phyloP scores from a whole-genome alignment of 2,113 vertebrate genomes.

The Buteo buteo region DNA sequence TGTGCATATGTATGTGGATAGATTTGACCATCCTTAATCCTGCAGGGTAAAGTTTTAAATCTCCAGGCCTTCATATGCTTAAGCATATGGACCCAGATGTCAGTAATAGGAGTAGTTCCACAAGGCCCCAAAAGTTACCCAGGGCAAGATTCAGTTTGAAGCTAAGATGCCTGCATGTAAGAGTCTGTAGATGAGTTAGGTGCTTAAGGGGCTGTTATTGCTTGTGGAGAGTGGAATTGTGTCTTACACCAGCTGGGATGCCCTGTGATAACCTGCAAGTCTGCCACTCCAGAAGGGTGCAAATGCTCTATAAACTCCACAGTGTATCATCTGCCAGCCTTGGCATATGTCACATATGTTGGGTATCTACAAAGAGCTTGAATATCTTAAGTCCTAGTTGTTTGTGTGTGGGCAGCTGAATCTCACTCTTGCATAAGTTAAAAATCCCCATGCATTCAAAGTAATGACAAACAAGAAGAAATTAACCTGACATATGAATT shows the following conservation, averaged over 20 bases:
- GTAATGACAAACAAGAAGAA: not conserved
- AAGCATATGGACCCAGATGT: fast-evolving
- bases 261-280: not conserved
- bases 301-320: not conserved
- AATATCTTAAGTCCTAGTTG: not conserved
- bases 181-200: not conserved
- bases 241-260: not conserved
- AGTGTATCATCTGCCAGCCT: not conserved
- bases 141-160: not conserved
- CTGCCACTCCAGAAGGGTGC: not conserved
- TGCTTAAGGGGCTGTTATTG: not conserved
- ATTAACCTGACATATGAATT: not conserved
- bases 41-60: not conserved
- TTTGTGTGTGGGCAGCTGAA: not conserved
- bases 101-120: not conserved
- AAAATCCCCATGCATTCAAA: not conserved
- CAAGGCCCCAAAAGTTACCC: not conserved
- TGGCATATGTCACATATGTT: not conserved
- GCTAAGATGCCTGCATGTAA: not conserved
- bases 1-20: not conserved
- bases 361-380: not conserved
- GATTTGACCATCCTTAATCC: not conserved
- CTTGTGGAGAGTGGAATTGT: not conserved
- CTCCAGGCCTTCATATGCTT: not conserved
- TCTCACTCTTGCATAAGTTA: not conserved